phyloP scores from a whole-genome alignment of 2,888 invertebrate genomes.

The Furcula furcula region DNA sequence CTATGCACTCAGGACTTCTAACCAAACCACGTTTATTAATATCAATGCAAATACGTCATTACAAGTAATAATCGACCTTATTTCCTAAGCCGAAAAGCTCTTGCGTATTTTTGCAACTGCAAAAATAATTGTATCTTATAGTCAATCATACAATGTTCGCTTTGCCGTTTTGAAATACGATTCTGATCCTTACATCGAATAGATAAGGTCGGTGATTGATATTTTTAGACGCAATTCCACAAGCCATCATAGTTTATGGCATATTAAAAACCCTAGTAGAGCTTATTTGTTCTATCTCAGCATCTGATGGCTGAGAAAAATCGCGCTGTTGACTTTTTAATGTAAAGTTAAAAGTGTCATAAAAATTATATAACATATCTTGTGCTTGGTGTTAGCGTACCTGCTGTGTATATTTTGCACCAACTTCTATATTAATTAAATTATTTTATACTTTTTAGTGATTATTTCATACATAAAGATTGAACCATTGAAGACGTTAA shows the following conservation, averaged over 20 bases:
- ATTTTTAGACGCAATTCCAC: slow-evolving; percentile 11
- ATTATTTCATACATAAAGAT: too few relatives aligned
- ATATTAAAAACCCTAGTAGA: slow-evolving; percentile 55
- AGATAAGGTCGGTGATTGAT: slow-evolving; percentile 11
- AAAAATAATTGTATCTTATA: slow-evolving; percentile 21
- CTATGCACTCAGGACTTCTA: slow-evolving; percentile 62
- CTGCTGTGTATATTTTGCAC: too few relatives aligned
- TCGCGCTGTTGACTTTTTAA: slow-evolving; percentile 36
- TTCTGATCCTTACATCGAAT: slow-evolving; percentile 25
- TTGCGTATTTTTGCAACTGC: slow-evolving; percentile 9
- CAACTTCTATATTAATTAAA: too few relatives aligned
- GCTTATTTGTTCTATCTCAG: slow-evolving; percentile 47
- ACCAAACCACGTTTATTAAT: slow-evolving; percentile 29
- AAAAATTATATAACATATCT: too few relatives aligned
- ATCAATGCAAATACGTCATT: slow-evolving; percentile 9
- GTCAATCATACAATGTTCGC: slow-evolving; percentile 30
- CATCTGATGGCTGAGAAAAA: slow-evolving; percentile 44
- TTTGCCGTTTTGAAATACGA: slow-evolving; percentile 26
- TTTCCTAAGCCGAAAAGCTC: slow-evolving; percentile 13
- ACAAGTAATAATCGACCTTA: slow-evolving; percentile 36
- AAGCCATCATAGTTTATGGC: slow-evolving; percentile 51
- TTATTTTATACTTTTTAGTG: too few relatives aligned
- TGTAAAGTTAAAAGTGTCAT: slow-evolving; percentile 17
- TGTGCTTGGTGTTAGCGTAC: too few relatives aligned
- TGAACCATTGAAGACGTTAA: too few relatives aligned